Evolutionary conservation across 2,797 vertebrate genomes (phyloP).

Genomic region (Ptychadena robeensis): DNA sequence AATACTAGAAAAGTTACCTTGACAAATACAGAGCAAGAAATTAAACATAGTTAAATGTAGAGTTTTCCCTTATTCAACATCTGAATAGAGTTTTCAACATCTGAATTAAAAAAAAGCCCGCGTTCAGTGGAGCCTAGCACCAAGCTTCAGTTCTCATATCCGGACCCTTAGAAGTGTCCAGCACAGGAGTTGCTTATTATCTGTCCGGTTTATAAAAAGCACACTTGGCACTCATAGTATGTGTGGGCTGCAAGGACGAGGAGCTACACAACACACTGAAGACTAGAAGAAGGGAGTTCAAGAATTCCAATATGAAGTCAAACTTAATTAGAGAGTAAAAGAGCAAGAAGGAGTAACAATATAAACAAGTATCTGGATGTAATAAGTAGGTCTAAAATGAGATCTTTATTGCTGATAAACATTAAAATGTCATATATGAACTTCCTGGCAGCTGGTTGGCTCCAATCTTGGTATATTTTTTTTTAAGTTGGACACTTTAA

Average conservation of each 20-base stretch:
- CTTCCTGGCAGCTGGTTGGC: too few relatives aligned
- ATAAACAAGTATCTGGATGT: neutral
- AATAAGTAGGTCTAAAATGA: neutral
- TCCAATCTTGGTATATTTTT: too few relatives aligned
- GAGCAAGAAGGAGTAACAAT: constrained; percentile 8
- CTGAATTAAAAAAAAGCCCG: neutral
- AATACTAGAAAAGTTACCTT: neutral
- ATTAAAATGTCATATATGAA: neutral
- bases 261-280: neutral
- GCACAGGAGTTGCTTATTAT: constrained; percentile 5
- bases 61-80: neutral
- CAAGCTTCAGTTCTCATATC: constrained; percentile 10
- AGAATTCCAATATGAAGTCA: constrained; percentile 26
- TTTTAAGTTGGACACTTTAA: neutral
- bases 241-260: constrained; percentile 49
- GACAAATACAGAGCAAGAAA: neutral
- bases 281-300: constrained; percentile 20
- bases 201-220: constrained; percentile 31
- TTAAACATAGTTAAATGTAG: neutral
- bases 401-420: neutral
- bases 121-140: neutral
- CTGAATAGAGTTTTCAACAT: too few relatives aligned
- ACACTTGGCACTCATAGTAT: constrained; percentile 23
- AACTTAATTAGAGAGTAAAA: constrained; percentile 37
- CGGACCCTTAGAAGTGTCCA: constrained; percentile 14